Evolutionary conservation across 2,888 invertebrate genomes (phyloP), one percentile per base, ranked within the genome.

Genomic region (Lobophora halterata): DNA sequence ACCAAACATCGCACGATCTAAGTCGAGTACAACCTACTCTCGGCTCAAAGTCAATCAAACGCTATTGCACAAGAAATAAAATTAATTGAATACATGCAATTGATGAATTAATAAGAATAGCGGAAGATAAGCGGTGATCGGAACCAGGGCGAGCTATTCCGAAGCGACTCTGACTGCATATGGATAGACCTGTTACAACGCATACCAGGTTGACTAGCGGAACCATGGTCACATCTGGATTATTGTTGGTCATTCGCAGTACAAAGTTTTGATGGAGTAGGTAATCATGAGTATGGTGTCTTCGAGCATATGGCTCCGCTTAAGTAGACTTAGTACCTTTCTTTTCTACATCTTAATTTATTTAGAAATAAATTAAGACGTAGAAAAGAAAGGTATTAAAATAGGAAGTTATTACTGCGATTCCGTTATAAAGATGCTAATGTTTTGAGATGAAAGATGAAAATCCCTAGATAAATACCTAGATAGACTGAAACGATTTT

Each of bases 161-260:
- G 7, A 39, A 11, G 34, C 25, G 58, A n/a, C n/a, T n/a, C 61
- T 61, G 43, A 49, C 47, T 63, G 71, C 61, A 71, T 71, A 62
- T 62, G 62, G 64, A 73, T 56, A 60, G 56, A 64, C 67, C 39
- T 67, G 64, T 70, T 65, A 68, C 65, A 61, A 54, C 54, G 60
- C 64, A 72, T 75, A 71, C 76, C 69, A 71, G 75, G 71, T 55
- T 72, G 72, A 46, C 58, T 79, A 80, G 80, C 79, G 78, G 79
- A 69, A 74, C 75, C 59, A 75, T 59, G 46, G 28, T 32, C 31
- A 32, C 36, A 34, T 41, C 32, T 32, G 16, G 27, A 42, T 26
- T 37, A 30, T 32, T 28, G 20, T 10, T 21, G 21, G 5, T 36
- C 29, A 42, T 36, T 32, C 20, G 20, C 17, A 34, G 29, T 20